Base-by-base conservation (phyloP, 2,113 vertebrate genomes). In the Myrmecobius fasciatus region DNA sequence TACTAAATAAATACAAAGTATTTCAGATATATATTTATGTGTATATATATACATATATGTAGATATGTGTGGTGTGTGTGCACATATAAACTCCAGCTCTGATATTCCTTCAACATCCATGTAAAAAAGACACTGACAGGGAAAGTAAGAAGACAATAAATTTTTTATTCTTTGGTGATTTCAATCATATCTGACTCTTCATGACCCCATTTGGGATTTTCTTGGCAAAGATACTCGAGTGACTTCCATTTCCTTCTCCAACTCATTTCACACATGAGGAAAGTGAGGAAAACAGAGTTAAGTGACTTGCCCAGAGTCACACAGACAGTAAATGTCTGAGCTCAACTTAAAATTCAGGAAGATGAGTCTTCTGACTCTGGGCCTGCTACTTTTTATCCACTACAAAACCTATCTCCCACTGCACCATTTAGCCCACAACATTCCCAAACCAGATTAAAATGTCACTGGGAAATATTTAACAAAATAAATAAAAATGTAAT, bases 1-100 rank as follows among this genome's bases (percentile, higher is more conserved):
- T 36, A 36, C 17, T 83, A n/a, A 43, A 94, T 93, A 94, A 94
- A 25, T 47, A 88, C 75, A 92, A 94, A 95, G 89, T 88, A 88
- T 91, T 96, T 96, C 92, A 91, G 94, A 43, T 52, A 75, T 46
- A 93, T 46, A 51, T 51, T 51, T 51, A 51, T 51, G 9, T 51
- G 6, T 48, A 51, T 51, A 51, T 51, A 10, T 51, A 51, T 51
- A 51, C 49, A 51, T 10, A 51, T 51, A 10, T 49, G 6, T 49
- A 10, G 9, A 51, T 9, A 10, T 51, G 9, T 51, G 9, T 51
- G 49, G 9, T 51, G 49, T 51, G 9, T 51, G 49, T 51, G 49
- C 1, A 51, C 8, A 10, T 51, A 51, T 11, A 67, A 14, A 14
- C 93, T 95, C 94, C 60, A 52, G 28, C 49, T 96, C 97, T 91